Base-by-base conservation (phyloP, 92 coral and sea anemone genomes). In the Scolanthus callimorphus region DNA sequence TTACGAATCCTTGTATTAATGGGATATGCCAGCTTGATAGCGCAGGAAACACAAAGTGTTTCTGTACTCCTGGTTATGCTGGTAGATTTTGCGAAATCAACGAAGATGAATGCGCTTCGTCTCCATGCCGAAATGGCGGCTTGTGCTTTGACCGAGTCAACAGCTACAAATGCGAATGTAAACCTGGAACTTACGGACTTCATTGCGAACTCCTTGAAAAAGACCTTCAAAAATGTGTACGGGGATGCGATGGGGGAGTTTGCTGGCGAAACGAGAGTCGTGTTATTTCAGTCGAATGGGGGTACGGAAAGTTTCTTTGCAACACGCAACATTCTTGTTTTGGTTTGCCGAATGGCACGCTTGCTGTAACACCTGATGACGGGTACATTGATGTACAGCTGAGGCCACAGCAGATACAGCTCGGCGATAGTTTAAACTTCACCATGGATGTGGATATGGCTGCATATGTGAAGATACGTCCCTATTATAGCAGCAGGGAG, bases 51-150 rank as follows among this genome's bases (percentile, higher is more conserved):
- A 82, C 79, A 17, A 61, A 65, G 49, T 92, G 98, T 49, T 81
- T 55, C 48, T 92, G 98, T 30, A 69, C 76, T 24, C 90, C 83
- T 17, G 98, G 98, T 21, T 92, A 63, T 68, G 73, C 78, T 12
- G 98, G 98, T 11, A 65, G 67, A 49, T 62, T 58, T 31, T 92
- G 98, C 60, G 96, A 92, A 12, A 63, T 88, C 31, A 64, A 88
- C 59, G 69, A 88, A 51, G 84, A 92, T 57, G 98, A 92, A 34
- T 92, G 98, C 31, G 88, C 91, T 3, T 81, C 98, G 17, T 61
- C 80, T 4, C 98, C 98, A 20, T 92, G 98, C 67, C 80, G 81
- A 27, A 84, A 92, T 63, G 88, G 87, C 19, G 98, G 94, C 29
- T 60, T 76, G 59, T 92, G 98, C 57, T 62, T 89, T 24, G 98